Evolutionary conservation across 2,113 vertebrate species (phyloP).

Genomic region (Bombycilla garrulus): DNA sequence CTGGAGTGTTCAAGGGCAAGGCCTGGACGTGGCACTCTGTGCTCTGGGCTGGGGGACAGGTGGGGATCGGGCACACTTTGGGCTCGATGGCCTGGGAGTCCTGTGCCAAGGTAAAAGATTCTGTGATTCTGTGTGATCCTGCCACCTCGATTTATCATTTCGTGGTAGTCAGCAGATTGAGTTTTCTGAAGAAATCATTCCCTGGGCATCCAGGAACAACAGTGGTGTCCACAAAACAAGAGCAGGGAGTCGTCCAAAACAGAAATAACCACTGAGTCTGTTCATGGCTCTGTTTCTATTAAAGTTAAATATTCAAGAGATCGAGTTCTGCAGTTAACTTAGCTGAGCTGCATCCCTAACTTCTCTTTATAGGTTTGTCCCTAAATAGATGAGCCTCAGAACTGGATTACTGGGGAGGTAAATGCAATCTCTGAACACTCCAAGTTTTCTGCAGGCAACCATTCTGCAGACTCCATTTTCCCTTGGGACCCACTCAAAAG

Average conservation of each 20-base stretch:
- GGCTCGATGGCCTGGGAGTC: accelerated
- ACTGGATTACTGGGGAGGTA: not conserved
- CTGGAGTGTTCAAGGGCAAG: not conserved
- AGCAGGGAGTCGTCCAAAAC: not conserved
- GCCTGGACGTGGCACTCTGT: not conserved
- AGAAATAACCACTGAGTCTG: not conserved
- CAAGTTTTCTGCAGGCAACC: not conserved
- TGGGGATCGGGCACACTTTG: not conserved
- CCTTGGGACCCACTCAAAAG: not conserved
- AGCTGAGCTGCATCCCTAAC: not conserved
- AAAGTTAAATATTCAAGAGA: not conserved
- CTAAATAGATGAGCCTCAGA: conserved; percentile 7
- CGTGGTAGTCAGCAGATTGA: not conserved
- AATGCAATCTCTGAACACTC: not conserved
- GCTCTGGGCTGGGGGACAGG: not conserved
- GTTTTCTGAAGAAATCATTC: not conserved
- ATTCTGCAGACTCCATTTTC: not conserved
- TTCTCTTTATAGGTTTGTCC: not conserved
- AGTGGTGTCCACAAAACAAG: not conserved
- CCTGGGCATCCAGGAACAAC: not conserved
- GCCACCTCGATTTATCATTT: not conserved
- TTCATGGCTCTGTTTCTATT: not conserved
- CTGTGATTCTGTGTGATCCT: not conserved
- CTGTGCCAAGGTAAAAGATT: not conserved
- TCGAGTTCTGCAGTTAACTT: not conserved